Evolutionary conservation across 2,797 vertebrate species (phyloP), one percentile per base, ranked within the genome.

Genomic region (Enteromius unitaeniatus): DNA sequence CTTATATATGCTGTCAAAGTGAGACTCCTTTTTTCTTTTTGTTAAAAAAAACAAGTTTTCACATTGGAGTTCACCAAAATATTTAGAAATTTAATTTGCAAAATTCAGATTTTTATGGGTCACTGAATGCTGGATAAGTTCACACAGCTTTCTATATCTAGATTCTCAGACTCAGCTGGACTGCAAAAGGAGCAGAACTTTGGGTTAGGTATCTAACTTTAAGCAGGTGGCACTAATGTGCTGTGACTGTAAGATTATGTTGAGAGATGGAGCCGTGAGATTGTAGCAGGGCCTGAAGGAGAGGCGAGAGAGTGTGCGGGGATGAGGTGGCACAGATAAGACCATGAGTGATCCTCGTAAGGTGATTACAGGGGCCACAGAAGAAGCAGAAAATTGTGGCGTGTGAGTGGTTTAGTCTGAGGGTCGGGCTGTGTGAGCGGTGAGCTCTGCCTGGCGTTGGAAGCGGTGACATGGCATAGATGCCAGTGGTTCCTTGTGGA

Each of bases 361-460:
- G 84, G 84, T 86, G 88, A 89, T 87, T 89, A 89, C 69, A 86
- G 64, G 45, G 78, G 83, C 83, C 83, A 85, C 81, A 78, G 83
- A 73, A 82, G 79, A 85, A 86, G 87, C 84, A 84, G 78, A 84
- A 87, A 87, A 87, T 86, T 86, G 83, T 84, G 76, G 42, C 60
- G 19, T 79, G 82, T 21, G 67, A 76, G 69, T 70, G 45, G 74
- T 79, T 78, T 75, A 37, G 79, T 75, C 58, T 45, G 31, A 78
- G 26, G 42, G 23, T 75, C 3, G 17, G 70, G 47, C 65, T 62
- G 73, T 77, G 53, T 72, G 79, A 60, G 67, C 55, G 73, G 55
- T 51, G 79, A 67, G 68, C 70, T 78, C 73, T 40, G 73, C 78
- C 82, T 77, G 65, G 69, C 70, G 78, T 85, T 81, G 76, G 51